phyloP scores from a whole-genome alignment of 2,113 vertebrate species.

The Periophthalmus modestus region DNA sequence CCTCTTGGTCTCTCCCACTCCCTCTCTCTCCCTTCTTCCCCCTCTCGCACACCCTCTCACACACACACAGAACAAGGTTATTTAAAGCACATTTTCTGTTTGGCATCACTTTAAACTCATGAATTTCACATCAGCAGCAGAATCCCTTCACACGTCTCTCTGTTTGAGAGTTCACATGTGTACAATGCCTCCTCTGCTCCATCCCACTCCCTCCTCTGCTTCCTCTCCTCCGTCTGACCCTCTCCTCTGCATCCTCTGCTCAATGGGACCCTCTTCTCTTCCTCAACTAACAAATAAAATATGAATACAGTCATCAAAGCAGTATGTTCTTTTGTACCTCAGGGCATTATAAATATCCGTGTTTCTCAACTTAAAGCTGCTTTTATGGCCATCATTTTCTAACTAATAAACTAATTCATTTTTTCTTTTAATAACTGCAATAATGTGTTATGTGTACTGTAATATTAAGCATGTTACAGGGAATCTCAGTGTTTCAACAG shows the following conservation, averaged over 20 bases:
- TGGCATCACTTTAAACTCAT: slow-evolving; percentile 19
- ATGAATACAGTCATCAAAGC: not conserved
- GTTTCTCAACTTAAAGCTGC: not conserved
- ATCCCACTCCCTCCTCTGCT: too few species aligned
- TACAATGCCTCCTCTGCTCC: not conserved
- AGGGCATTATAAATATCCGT: not conserved
- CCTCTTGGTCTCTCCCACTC: not conserved
- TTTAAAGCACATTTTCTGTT: not conserved
- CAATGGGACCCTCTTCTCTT: not conserved
- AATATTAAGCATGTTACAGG: too few species aligned
- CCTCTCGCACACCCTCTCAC: not conserved
- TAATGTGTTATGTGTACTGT: too few species aligned
- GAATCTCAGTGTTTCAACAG: too few species aligned
- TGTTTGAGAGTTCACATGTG: not conserved
- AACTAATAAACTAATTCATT: not conserved
- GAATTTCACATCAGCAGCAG: slow-evolving; percentile 7
- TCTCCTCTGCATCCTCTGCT: not conserved
- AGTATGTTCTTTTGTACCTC: not conserved
- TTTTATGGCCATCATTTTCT: not conserved
- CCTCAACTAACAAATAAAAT: too few species aligned
- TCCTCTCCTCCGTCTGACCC: not conserved
- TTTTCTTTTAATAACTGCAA: not conserved
- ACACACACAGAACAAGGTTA: not conserved
- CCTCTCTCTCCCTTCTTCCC: not conserved
- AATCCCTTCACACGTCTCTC: not conserved